Base-by-base conservation (phyloP, 2,113 vertebrate species). In the Gymnogyps californianus region DNA sequence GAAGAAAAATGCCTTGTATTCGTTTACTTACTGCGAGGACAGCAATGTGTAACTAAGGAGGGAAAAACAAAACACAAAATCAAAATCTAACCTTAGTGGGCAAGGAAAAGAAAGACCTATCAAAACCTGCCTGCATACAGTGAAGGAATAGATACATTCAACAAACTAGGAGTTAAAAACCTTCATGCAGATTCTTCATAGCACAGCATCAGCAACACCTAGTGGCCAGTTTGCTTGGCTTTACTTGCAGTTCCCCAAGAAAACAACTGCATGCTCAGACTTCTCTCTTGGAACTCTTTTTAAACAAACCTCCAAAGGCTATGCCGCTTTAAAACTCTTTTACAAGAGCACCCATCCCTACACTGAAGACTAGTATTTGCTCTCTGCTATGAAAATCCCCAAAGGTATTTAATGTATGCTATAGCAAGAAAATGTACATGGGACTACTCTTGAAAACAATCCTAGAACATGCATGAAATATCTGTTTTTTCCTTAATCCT, bases 1-100 rank as follows among this genome's bases (percentile, higher is more conserved):
- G 58, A 44, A 76, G 38, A 75, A 83, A 36, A 92, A 8, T 4
- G 17, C 38, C 52, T 72, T 85, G 85, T n/a, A 78, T 62, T 94
- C 16, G 69, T 90, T 57, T 95, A 98, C 98, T 98, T 98, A 98
- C 98, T 66, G 96, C 95, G 40, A 98, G 96, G 51, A 98, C 87
- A 84, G 98, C 98, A 76, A 98, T 65, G 49, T 96, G 97, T 20
- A 98, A 92, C 98, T 98, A 55, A 49, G 42, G 71, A 93, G 78
- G 29, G 64, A 47, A 80, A 90, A 90, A 87, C 34, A 87, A 81
- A 96, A 82, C 52, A 83, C 66, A 44, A 9, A 57, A 82, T 98
- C 55, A 97, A 44, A 67, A 66, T 62, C 65, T 47, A 88, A 52
- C 42, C 40, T 95, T 21, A 40, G 42, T 0, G 28, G 40, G 26